These are phyloP conservation scores for Peromyscus californicus DNA, from an alignment of 2,113 vertebrate species.

Conservation along the genomic window DNA sequence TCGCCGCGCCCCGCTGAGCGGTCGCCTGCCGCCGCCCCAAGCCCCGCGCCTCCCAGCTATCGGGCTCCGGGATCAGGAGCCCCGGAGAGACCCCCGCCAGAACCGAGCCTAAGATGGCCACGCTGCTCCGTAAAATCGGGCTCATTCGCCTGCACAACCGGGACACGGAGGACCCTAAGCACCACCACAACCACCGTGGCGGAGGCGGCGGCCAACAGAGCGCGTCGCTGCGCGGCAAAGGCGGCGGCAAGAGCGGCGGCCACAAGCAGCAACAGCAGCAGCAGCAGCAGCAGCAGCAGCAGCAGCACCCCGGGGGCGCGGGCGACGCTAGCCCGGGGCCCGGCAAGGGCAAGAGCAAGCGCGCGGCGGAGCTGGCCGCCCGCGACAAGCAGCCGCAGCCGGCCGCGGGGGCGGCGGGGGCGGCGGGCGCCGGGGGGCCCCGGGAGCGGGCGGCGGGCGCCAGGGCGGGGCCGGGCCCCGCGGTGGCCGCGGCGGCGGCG, in stretches of 20 bases:
- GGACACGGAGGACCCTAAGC: slow-evolving; percentile 98
- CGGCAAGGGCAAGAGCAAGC: slow-evolving; percentile 86
- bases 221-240: slow-evolving; percentile 93
- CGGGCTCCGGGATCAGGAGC: slow-evolving; percentile 47
- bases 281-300: slow-evolving; percentile 81
- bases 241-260: slow-evolving; percentile 92
- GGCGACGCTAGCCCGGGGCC: slow-evolving; percentile 88
- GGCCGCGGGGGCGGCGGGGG: slow-evolving; percentile 53
- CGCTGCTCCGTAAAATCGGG: slow-evolving; percentile 98
- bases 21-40: neutral
- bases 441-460: slow-evolving; percentile 87
- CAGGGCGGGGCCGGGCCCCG: slow-evolving; percentile 87
- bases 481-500: slow-evolving; percentile 84
- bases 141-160: slow-evolving; percentile 98
- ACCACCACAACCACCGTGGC: slow-evolving; percentile 92
- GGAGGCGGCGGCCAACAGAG: slow-evolving; percentile 90
- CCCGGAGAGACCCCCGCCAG: neutral
- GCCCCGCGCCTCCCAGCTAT: neutral
- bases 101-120: slow-evolving; percentile 92
- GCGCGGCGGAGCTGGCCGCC: slow-evolving; percentile 89
- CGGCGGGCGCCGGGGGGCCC: slow-evolving; percentile 69
- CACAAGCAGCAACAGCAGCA: slow-evolving; percentile 91
- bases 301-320: slow-evolving; percentile 89
- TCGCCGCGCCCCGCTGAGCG: slow-evolving; percentile 55
- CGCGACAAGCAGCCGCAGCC: slow-evolving; percentile 86